Evolutionary conservation across 2,888 invertebrate genomes (phyloP).

Genomic region (Calameuta filiformis): DNA sequence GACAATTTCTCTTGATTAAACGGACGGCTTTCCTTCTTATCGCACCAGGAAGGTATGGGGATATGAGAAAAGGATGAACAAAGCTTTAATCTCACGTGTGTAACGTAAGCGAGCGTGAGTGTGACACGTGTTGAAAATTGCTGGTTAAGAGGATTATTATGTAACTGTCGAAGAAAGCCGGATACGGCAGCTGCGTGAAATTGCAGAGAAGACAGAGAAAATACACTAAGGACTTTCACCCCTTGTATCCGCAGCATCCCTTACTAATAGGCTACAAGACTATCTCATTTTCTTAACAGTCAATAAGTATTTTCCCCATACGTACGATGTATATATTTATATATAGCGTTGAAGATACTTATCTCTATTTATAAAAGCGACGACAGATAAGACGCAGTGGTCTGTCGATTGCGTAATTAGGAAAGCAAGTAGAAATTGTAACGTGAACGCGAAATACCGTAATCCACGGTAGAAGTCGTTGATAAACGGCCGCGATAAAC

Average conservation of each 20-base stretch:
- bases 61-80: background rate
- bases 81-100: background rate
- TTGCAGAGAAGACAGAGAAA: constrained; percentile 12
- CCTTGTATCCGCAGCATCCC: constrained; percentile 16
- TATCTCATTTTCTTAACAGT: constrained; percentile 30
- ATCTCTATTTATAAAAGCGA: background rate
- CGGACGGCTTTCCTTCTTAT: background rate
- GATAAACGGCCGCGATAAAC: background rate
- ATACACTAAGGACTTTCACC: constrained; percentile 18
- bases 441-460: background rate
- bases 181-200: constrained; percentile 15
- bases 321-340: background rate
- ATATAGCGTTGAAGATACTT: too few species aligned
- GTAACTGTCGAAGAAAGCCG: constrained; percentile 36
- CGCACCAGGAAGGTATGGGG: background rate
- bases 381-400: background rate
- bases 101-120: background rate
- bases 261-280: constrained; percentile 31
- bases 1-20: background rate
- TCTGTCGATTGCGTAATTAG: background rate
- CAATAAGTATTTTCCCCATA: background rate
- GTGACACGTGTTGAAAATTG: constrained; percentile 3
- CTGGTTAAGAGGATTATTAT: constrained; percentile 39
- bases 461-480: background rate
- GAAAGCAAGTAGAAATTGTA: background rate